Evolutionary conservation across 2,888 invertebrate genomes (phyloP), one percentile per base, ranked within the genome.

Genomic region (Calephelis perditalis): DNA sequence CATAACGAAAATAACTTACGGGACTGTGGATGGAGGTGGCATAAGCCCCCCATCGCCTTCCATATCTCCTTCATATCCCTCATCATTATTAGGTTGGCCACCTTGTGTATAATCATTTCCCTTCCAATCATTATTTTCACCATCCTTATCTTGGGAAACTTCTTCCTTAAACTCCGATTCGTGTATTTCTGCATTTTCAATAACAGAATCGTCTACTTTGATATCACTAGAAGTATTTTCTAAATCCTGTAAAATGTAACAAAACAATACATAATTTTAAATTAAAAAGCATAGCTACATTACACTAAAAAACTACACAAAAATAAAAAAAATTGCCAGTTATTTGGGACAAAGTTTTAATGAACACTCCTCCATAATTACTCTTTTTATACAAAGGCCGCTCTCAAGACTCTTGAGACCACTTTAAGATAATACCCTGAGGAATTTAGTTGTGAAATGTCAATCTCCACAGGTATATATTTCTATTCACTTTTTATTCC

Each of bases 21-120:
- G 91, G 12, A 93, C 92, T 44, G 89, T 79, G 63, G 94, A 93
- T 0, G 97, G 97, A 3, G 97, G 97, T 2, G 97, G 97, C 97
- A 97, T 97, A 43, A 97, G 92, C 60, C 93, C 93, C 4, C 93
- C 93, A 73, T 96, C 96, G 52, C 93, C 92, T 70, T 92, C 92
- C 79, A 89, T 90, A 63, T 89, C 87, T 3, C 91, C 87, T 69
- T 92, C 92, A 74, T 94, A 93, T 37, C 94, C 93, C 63, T 94
- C 94, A 61, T 93, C 94, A 82, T 93, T 94, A 35, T 76, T 76
- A 44, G 71, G 68, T 62, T 71, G 73, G 52, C 73, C 75, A 90
- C 75, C 86, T 59, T 65, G 75, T 36, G 76, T 74, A 63, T 67
- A 73, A 54, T 70, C 70, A 63, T 73, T 61, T 36, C 66, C 66